Conservation (phyloP, 1,140 invertebrate genomes). For the Papilio dardanus region DNA sequence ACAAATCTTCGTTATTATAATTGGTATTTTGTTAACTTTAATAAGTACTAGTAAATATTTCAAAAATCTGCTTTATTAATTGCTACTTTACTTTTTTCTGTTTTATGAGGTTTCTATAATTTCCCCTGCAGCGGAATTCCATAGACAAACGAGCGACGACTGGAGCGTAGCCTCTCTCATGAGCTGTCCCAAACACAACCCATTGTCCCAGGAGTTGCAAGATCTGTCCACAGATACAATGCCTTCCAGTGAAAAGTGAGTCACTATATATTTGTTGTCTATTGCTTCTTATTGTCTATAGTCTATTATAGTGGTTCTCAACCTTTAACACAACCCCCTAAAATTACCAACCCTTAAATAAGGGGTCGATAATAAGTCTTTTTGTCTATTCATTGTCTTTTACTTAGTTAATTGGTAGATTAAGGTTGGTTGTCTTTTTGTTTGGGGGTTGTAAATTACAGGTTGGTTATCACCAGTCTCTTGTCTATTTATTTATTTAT, state of each 20-base stretch:
- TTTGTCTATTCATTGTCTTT: neutral
- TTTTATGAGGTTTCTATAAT: too few relatives aligned
- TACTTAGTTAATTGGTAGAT: neutral
- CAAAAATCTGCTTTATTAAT: too few relatives aligned
- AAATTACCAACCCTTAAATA: neutral
- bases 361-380: neutral
- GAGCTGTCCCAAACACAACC: constrained; percentile 75
- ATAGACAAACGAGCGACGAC: constrained; percentile 78
- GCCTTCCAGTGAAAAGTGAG: constrained; percentile 73
- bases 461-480: neutral
- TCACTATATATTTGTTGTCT: constrained; percentile 36
- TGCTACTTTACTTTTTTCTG: too few relatives aligned
- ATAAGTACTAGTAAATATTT: too few relatives aligned
- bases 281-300: constrained; percentile 43
- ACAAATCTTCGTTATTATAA: too few relatives aligned
- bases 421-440: neutral
- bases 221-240: constrained; percentile 64
- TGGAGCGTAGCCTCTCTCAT: constrained; percentile 79
- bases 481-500: constrained; percentile 42
- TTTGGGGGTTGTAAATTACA: neutral
- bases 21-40: too few relatives aligned
- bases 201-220: constrained; percentile 54
- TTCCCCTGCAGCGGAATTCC: constrained; percentile 58
- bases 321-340: neutral
- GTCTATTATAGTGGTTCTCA: constrained; percentile 22